Percentiles rank a stretch among this genome's conserved stretches.
phyloP scores from a whole-genome alignment of 1,140 invertebrate species.

The Adelges cooleyi region DNA sequence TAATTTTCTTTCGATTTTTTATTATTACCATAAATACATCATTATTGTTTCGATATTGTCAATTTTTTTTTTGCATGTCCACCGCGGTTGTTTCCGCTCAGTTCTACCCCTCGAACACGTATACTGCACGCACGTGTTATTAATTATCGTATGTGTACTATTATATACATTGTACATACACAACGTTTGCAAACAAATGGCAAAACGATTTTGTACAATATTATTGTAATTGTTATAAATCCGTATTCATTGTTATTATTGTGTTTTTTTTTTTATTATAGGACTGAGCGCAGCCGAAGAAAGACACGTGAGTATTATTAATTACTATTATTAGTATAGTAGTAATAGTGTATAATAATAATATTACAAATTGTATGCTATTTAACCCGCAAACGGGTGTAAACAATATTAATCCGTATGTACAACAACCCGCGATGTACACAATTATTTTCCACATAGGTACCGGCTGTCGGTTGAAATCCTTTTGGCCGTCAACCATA shows the following conservation, averaged over 20 bases:
- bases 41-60: conserved; percentile 21
- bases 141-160: neutral
- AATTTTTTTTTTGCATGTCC: neutral
- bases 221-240: too few species aligned
- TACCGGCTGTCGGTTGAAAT: neutral
- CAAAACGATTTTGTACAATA: too few species aligned
- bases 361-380: too few species aligned
- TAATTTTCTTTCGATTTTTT: conserved; percentile 14
- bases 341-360: too few species aligned
- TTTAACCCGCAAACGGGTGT: too few species aligned
- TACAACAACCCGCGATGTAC: too few species aligned
- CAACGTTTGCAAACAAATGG: too few species aligned
- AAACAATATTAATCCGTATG: too few species aligned
- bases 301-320: conserved; percentile 59
- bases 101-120: neutral
- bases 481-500: conserved; percentile 11
- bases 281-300: conserved; percentile 55
- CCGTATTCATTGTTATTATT: neutral
- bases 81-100: neutral
- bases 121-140: neutral
- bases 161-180: too few species aligned
- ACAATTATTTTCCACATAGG: conserved; percentile 11
- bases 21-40: neutral
- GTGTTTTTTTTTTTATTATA: conserved; percentile 42
- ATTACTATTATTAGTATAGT: too few species aligned